Base-by-base conservation (phyloP, 2,113 vertebrate genomes). In the Hemiprocne comata region DNA sequence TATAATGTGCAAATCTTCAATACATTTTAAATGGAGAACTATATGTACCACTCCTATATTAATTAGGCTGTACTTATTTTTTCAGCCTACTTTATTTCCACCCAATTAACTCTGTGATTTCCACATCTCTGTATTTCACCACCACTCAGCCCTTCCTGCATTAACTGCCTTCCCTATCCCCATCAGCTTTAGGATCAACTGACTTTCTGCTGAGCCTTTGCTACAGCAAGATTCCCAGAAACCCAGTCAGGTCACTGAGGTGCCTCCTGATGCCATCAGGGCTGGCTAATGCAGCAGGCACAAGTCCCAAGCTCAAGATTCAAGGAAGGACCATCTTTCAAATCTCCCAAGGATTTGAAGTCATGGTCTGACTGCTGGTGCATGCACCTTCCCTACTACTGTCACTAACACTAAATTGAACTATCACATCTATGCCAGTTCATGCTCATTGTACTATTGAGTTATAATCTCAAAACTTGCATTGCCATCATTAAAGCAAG, bases 1-100 rank as follows among this genome's bases (percentile, higher is more conserved):
- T 89, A 61, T 48, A 92, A 71, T 6, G 42, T 74, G 25, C 29
- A 89, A 94, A 92, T 64, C 38, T 62, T 85, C 42, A 85, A 75
- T 12, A 67, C 42, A 78, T 71, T 90, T 93, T 74, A 77, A 89
- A 90, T 34, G 8, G 25, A 87, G 76, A 90, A 78, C 80, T 87
- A 4, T 50, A 60, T 60, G 69, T 90, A 87, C 38, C 40, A 78
- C 25, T 90, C 42, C 73, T 67, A 31, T 23, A 93, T 89, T 34
- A 51, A 90, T 86, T 44, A 57, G n/a, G 26, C 57, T 72, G 76
- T 46, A 53, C 76, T 81, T 51, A n/a, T 66, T 77, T 92, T 75
- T 92, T 60, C 60, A 71, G 34, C 34, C 87, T 78, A 7, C 38
- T 74, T 87, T 75, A 71, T 67, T 70, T 84, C 54, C 10, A 61